These are phyloP conservation scores for Mystacides longicornis DNA, from an alignment of 2,888 invertebrate genomes.

Conservation along the genomic window DNA sequence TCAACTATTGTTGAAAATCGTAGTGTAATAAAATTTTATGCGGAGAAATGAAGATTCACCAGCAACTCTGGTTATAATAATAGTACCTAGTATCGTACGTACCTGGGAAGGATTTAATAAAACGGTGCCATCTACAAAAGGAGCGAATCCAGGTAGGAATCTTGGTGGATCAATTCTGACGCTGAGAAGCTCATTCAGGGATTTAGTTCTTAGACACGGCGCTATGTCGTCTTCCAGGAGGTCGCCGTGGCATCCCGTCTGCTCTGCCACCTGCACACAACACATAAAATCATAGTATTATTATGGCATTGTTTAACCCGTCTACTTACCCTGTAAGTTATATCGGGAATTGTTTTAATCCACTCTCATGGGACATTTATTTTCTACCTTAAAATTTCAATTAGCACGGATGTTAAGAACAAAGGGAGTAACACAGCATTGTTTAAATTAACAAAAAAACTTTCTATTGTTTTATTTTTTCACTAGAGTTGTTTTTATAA, in stretches of 20 bases:
- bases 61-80: no score
- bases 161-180: slow-evolving; percentile 72
- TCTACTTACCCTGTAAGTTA: no score
- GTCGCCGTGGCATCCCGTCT: slow-evolving; percentile 78
- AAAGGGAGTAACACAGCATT: no score
- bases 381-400: no score
- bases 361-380: no score
- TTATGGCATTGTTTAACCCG: no score
- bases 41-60: background rate
- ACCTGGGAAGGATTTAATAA: slow-evolving; percentile 59
- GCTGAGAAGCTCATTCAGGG: slow-evolving; percentile 64
- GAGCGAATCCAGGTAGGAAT: slow-evolving; percentile 87
- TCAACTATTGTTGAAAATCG: background rate
- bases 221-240: slow-evolving; percentile 75
- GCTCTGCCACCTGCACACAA: slow-evolving; percentile 59
- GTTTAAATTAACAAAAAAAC: no score
- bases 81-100: slow-evolving; percentile 26
- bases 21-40: background rate
- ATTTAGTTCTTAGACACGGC: slow-evolving; percentile 73
- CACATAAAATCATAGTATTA: slow-evolving; percentile 1
- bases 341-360: no score
- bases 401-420: no score
- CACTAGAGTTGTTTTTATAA: no score
- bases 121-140: slow-evolving; percentile 87
- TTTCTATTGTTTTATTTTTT: no score